Base-by-base conservation (phyloP, 2,113 vertebrate species). In the Trichomycterus rosablanca region DNA sequence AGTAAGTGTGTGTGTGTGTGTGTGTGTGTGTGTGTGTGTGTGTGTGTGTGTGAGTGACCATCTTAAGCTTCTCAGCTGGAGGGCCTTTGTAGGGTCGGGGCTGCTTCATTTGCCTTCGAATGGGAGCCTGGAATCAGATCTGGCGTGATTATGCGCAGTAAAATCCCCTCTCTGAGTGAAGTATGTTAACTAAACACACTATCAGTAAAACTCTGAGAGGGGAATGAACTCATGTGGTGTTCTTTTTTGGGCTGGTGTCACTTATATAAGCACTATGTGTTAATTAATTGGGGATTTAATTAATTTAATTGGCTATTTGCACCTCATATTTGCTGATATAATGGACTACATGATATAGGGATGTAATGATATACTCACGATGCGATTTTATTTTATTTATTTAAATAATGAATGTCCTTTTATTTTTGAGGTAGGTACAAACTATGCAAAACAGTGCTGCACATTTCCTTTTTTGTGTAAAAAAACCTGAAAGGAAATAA, bases 41-140 rank as follows among this genome's bases (percentile, higher is more conserved):
- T n/a, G 40, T 55, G 59, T 67, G 54, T 30, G 48, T 26, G 72
- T 63, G 44, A 23, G 62, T 65, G 42, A 70, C 15, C 24, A n/a
- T 68, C 48, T 72, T 52, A 67, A 64, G 63, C 44, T 43, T 71
- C 66, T 56, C 71, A 51, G 66, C 56, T 70, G 60, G 76, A 68
- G 68, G 49, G 42, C 67, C 43, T 59, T 75, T 70, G 65, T 67
- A 30, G 23, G 34, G 39, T 12, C 40, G 44, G 34, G 53, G 14
- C 15, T 44, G 58, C 64, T 60, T 68, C 56, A 71, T 73, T 74
- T 67, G 63, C 42, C 20, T 71, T 30, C 53, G 40, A 73, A 73
- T 56, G 39, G 35, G 42, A 58, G 59, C 26, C 55, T 42, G 53
- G 56, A 30, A 52, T 63, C 22, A 69, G 62, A 70, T 69, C 63